Percentiles rank a stretch among this genome's conserved stretches.
Evolutionary conservation across 2,888 invertebrate species (phyloP).

Genomic region (Nebria salina): DNA sequence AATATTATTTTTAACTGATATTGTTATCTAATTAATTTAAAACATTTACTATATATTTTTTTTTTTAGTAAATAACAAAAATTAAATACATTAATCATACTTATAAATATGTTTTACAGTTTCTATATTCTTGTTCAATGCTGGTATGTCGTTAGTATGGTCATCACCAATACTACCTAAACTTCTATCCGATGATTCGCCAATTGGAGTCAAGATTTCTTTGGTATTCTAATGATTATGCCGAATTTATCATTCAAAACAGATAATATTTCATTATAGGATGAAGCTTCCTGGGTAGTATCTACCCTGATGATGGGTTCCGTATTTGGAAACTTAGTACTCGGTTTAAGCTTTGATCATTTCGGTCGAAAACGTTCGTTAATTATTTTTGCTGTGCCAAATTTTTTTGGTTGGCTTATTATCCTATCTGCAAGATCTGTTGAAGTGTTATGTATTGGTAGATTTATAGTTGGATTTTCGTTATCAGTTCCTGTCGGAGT

Average conservation of each 20-base stretch:
- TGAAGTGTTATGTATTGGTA: slow-evolving; percentile 17
- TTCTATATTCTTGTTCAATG: slow-evolving; percentile 49
- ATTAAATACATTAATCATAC: too few relatives aligned
- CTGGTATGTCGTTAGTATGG: slow-evolving; percentile 65
- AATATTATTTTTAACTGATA: too few relatives aligned
- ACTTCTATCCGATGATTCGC: slow-evolving; percentile 54
- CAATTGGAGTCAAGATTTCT: slow-evolving; percentile 44
- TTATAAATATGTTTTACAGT: background rate
- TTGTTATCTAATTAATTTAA: too few relatives aligned
- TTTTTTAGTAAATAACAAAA: too few relatives aligned
- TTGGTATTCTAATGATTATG: slow-evolving; percentile 19
- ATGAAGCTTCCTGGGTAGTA: slow-evolving; percentile 4
- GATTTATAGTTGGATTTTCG: slow-evolving; percentile 23
- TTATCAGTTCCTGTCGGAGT: slow-evolving; percentile 23
- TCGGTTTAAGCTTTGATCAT: slow-evolving; percentile 21
- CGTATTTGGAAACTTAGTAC: slow-evolving; percentile 27
- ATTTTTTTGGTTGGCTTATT: slow-evolving; percentile 30
- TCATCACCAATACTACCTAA: slow-evolving; percentile 68
- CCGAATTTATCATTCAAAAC: background rate
- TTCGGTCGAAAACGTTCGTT: slow-evolving; percentile 34
- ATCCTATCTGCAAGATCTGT: slow-evolving; percentile 26
- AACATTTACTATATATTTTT: too few relatives aligned
- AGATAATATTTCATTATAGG: slow-evolving; percentile 4
- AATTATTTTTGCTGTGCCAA: slow-evolving; percentile 23
- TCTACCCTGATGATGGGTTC: slow-evolving; percentile 24